Conservation (phyloP, 2,113 vertebrate species). For the Apodemus sylvaticus region DNA sequence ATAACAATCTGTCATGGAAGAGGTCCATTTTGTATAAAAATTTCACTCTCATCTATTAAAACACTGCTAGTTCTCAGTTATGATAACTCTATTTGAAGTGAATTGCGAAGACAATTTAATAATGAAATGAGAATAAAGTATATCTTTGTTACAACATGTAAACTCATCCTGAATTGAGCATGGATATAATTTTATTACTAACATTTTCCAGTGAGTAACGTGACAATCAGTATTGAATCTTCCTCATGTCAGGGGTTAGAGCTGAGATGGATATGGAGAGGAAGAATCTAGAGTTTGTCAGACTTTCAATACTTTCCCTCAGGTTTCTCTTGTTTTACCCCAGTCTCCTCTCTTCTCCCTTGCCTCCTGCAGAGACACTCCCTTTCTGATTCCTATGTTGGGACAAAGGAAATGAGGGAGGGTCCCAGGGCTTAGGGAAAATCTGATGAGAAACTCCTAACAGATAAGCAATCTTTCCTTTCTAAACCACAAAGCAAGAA, state of each 20-base stretch:
- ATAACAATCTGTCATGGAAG: constrained; percentile 74
- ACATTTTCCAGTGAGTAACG: constrained; percentile 78
- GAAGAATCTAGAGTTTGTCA: constrained; percentile 22
- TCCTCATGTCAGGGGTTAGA: background rate
- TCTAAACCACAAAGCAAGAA: constrained; percentile 63
- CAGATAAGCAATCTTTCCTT: constrained; percentile 64
- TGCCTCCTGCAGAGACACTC: constrained; percentile 43
- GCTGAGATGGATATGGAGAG: constrained; percentile 47
- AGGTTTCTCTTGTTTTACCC: background rate
- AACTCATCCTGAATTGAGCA: constrained; percentile 77
- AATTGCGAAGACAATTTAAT: constrained; percentile 77
- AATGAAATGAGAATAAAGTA: constrained; percentile 82
- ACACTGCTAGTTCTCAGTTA: constrained; percentile 83
- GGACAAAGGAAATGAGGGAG: constrained; percentile 68
- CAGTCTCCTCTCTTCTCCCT: background rate
- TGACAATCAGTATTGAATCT: constrained; percentile 78
- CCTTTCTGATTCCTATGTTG: constrained; percentile 59
- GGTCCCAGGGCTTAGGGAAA: constrained; percentile 63
- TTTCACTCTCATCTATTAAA: constrained; percentile 80
- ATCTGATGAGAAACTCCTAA: constrained; percentile 42
- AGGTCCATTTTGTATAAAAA: constrained; percentile 79
- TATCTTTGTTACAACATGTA: constrained; percentile 79
- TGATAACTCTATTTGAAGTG: constrained; percentile 78
- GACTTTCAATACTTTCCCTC: constrained; percentile 53
- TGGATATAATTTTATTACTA: constrained; percentile 81